Evolutionary conservation across 1,140 invertebrate genomes (phyloP).

Genomic region (Brevipalpus yothersi): DNA sequence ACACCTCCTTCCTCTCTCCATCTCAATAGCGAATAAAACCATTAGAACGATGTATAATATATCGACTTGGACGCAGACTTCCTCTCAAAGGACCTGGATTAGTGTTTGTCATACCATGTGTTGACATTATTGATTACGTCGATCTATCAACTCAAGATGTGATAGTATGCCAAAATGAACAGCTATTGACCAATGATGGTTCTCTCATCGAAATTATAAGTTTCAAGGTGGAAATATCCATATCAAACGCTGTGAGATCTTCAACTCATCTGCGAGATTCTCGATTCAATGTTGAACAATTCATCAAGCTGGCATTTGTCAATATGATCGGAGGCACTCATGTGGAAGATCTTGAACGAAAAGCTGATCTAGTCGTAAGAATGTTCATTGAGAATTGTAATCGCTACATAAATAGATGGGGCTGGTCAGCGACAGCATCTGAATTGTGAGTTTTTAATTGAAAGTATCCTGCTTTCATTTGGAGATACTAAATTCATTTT

Average conservation of each 20-base stretch:
- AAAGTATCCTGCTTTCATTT: neutral
- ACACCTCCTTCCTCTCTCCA: neutral
- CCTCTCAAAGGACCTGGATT: constrained; percentile 4
- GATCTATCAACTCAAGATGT: constrained; percentile 2
- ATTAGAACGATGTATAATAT: constrained; percentile 7
- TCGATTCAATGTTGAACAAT: constrained; percentile 4
- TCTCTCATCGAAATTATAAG: constrained; percentile 2
- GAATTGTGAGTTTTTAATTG: constrained; percentile 5
- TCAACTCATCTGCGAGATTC: constrained; percentile 6
- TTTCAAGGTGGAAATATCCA: neutral
- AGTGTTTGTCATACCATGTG: constrained; percentile 1
- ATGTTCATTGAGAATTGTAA: constrained; percentile 6
- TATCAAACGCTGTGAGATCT: constrained; percentile 2
- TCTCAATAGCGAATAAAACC: constrained; percentile 1
- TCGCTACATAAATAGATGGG: constrained; percentile 8
- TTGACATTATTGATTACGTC: constrained; percentile 5
- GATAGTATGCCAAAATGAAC: constrained; percentile 1
- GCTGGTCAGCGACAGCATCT: neutral
- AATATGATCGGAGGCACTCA: constrained; percentile 6
- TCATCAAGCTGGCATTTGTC: neutral
- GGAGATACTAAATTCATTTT: neutral
- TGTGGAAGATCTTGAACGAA: constrained; percentile 9
- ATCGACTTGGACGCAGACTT: constrained; percentile 6
- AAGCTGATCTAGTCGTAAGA: constrained; percentile 5
- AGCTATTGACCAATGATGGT: constrained; percentile 4